A percentile compares a stretch with the other conserved stretches of the same genome.
Conservation (phyloP, 2,797 vertebrate genomes). For the Acipenser ruthenus region DNA sequence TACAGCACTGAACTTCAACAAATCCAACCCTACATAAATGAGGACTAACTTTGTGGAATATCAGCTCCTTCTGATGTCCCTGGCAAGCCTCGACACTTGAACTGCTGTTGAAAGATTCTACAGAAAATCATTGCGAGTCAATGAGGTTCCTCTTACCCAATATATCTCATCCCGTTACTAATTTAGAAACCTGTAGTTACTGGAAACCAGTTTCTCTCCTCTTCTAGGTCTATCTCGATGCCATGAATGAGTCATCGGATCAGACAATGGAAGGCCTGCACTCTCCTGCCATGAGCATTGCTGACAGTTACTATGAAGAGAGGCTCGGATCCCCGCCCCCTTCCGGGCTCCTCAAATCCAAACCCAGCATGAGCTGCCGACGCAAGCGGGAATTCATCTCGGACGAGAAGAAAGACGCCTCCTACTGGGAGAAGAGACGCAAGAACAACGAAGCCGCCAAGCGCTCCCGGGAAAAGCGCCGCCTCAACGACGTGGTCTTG, state of each 20-base stretch:
- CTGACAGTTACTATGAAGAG: conserved; percentile 51
- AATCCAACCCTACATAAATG: conserved; percentile 43
- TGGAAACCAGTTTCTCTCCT: conserved; percentile 21
- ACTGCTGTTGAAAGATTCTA: conserved; percentile 26
- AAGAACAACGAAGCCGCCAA: conserved; percentile 81
- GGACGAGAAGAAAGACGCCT: conserved; percentile 74
- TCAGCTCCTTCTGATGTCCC: conserved; percentile 44
- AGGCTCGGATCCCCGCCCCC: conserved; percentile 43
- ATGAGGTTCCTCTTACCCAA: conserved; percentile 51
- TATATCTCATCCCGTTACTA: conserved; percentile 45
- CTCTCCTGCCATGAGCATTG: conserved; percentile 42
- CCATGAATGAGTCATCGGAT: conserved; percentile 28
- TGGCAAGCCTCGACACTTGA: conserved; percentile 48
- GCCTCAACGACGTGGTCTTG: conserved; percentile 71
- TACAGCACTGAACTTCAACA: no score
- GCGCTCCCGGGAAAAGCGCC: conserved; percentile 70
- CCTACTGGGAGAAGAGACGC: conserved; percentile 76
- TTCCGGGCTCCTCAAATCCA: conserved; percentile 48
- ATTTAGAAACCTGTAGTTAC: conserved; percentile 34
- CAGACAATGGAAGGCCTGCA: conserved; percentile 64
- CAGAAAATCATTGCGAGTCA: conserved; percentile 32
- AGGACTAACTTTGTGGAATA: conserved; percentile 34
- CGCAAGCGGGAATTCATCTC: conserved; percentile 76
- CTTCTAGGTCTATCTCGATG: conserved; percentile 16
- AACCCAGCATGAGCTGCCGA: conserved; percentile 55